Evolutionary conservation across 2,888 invertebrate genomes (phyloP), one percentile per base, ranked within the genome.

Genomic region (Argyra leucocephala): DNA sequence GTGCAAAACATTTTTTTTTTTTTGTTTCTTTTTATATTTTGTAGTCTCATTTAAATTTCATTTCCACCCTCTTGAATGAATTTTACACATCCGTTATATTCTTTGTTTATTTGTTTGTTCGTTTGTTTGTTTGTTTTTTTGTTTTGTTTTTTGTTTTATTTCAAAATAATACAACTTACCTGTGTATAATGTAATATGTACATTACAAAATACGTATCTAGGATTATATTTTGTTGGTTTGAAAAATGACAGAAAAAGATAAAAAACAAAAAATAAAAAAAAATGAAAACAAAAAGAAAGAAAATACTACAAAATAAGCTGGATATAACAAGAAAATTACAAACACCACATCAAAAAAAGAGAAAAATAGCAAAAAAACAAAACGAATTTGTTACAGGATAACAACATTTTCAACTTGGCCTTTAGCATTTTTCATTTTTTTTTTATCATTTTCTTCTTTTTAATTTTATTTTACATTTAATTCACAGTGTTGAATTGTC

Each of bases 331-430:
- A 7, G 31, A 31, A 31, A 31, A 31, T 31, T 10, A 31, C 31
- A 31, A 31, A 10, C 6, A 31, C 5, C 6, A 31, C 10, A n/a
- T 31, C 31, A 31, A 31, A 31, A 31, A 31, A 5, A 31, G 31
- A 31, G 10, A 48, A 9, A n/a, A 37, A 6, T 9, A 15, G 37
- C 3, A 9, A 37, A 18, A 48, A 15, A 48, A 48, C 10, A 48
- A 48, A 48, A 48, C 12, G 18, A 15, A 48, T 18, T 23, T 18
- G 59, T 23, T n/a, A 31, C 12, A 31, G 61, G 61, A 61, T 26
- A 61, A 61, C 24, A 61, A 61, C n/a, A 61, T 61, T 61, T 31
- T 61, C 21, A 26, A 31, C 31, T 31, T 31, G 24, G 26, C 61
- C 24, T 18, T 21, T 61, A 31, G 31, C 61, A 61, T 26, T 31